Conservation (phyloP, 2,797 vertebrate genomes). For the Cynodonichthys magdalenae region DNA sequence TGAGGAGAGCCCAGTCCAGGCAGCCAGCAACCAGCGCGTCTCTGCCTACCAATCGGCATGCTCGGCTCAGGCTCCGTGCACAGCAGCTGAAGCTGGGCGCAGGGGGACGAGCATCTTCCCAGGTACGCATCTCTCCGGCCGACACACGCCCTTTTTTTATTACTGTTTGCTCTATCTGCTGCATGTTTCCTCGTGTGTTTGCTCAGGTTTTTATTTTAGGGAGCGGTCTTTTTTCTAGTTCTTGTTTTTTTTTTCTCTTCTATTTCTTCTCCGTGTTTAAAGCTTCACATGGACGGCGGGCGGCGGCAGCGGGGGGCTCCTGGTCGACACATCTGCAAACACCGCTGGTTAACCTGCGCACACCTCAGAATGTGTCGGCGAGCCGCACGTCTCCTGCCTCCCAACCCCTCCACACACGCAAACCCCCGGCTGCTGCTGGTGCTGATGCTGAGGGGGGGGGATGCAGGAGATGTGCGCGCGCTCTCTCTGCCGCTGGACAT, state of each 20-base stretch:
- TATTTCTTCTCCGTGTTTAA: too few species aligned
- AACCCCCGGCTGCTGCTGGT: not conserved
- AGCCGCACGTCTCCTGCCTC: conserved; percentile 5
- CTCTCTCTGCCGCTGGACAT: conserved; percentile 33
- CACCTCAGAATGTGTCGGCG: conserved; percentile 66
- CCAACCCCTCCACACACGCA: not conserved
- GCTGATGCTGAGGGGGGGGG: conserved; percentile 28
- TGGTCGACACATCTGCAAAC: conserved; percentile 79
- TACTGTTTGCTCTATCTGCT: conserved; percentile 31
- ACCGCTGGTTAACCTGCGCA: conserved; percentile 66
- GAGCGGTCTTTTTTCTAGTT: too few species aligned
- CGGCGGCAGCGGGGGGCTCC: conserved; percentile 60
- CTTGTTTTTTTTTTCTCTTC: too few species aligned
- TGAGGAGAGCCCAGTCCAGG: conserved; percentile 79
- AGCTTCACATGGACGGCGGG: conserved; percentile 52
- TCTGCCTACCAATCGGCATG: conserved; percentile 81
- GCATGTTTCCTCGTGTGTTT: conserved; percentile 26
- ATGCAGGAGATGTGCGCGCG: conserved; percentile 39
- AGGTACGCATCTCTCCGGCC: conserved; percentile 73
- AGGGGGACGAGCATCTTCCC: conserved; percentile 81
- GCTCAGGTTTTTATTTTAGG: conserved; percentile 54
- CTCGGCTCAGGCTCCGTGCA: conserved; percentile 76
- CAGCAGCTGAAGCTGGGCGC: conserved; percentile 78
- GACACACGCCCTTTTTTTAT: conserved; percentile 52
- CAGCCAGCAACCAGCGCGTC: conserved; percentile 81